Conservation (phyloP, 2,888 invertebrate genomes). For the Chymomyza caudatula region DNA sequence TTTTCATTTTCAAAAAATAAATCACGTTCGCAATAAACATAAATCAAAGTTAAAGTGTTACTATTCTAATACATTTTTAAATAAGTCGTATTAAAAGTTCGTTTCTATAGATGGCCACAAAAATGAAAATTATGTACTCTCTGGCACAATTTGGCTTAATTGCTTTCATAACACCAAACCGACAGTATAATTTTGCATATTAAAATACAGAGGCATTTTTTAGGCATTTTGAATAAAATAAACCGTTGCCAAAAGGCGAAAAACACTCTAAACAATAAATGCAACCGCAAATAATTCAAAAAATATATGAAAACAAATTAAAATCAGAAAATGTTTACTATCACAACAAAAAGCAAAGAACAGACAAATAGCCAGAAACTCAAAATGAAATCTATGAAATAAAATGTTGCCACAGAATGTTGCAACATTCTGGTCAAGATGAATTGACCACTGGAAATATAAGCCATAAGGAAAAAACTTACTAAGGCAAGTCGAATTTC, state of each 20-base stretch:
- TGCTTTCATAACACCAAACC: no score
- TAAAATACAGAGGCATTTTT: background rate
- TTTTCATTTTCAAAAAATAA: no score
- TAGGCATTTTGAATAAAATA: background rate
- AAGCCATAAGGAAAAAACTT: background rate
- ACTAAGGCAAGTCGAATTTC: background rate
- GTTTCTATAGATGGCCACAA: no score
- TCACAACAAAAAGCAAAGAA: conserved; percentile 24
- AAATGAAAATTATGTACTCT: no score
- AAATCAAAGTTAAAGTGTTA: no score
- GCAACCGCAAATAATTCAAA: conserved; percentile 21
- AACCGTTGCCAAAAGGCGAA: background rate
- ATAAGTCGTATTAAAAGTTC: no score
- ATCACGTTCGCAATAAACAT: no score
- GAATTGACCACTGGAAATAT: background rate
- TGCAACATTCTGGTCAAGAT: conserved; percentile 2
- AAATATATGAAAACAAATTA: conserved; percentile 40
- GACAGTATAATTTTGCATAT: no score
- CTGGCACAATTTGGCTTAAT: no score
- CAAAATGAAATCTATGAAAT: conserved; percentile 45
- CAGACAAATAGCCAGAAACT: background rate
- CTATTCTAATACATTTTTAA: no score
- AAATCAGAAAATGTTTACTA: conserved; percentile 64
- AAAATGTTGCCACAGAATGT: conserved; percentile 44
- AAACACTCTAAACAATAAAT: background rate